These are phyloP conservation scores for Heloderma charlesbogerti DNA, from an alignment of 2,113 vertebrate genomes.

Conservation along the genomic window DNA sequence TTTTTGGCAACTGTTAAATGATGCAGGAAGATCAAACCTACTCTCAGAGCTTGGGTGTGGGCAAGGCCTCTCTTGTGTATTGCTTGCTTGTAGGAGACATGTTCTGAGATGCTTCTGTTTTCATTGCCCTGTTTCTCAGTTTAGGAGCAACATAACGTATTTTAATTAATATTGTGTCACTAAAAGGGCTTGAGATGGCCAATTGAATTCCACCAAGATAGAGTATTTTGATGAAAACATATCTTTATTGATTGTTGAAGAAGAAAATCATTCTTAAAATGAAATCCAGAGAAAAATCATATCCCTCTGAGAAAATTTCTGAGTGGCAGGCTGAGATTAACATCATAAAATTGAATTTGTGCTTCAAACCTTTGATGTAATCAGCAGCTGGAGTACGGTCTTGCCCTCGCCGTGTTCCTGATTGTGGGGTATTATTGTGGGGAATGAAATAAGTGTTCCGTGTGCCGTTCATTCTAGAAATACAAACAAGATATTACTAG, in stretches of 20 bases:
- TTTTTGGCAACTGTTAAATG: background rate
- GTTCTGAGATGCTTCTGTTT: conserved; percentile 64
- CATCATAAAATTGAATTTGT: conserved; percentile 88
- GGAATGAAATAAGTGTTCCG: conserved; percentile 84
- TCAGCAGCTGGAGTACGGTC: conserved; percentile 85
- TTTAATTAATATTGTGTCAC: conserved; percentile 86
- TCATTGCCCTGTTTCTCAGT: conserved; percentile 68
- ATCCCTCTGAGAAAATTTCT: conserved; percentile 87
- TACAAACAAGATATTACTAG: conserved; percentile 81
- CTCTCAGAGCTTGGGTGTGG: background rate
- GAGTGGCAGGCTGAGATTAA: conserved; percentile 87
- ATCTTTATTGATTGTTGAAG: conserved; percentile 85
- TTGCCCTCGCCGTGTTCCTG: conserved; percentile 78
- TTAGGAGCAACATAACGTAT: conserved; percentile 80
- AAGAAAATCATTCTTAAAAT: conserved; percentile 87
- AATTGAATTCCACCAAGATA: conserved; percentile 85
- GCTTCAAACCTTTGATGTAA: conserved; percentile 84
- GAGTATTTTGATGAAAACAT: conserved; percentile 86
- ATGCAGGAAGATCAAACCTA: background rate
- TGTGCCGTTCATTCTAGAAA: conserved; percentile 80
- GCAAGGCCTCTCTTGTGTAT: background rate
- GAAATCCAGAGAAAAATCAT: conserved; percentile 86
- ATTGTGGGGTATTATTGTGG: conserved; percentile 80
- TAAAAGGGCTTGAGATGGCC: conserved; percentile 80
- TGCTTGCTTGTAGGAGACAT: conserved; percentile 46